These are phyloP conservation scores for Probaryconus sp. DNA, from an alignment of 1,140 invertebrate species.

Conservation along the genomic window DNA sequence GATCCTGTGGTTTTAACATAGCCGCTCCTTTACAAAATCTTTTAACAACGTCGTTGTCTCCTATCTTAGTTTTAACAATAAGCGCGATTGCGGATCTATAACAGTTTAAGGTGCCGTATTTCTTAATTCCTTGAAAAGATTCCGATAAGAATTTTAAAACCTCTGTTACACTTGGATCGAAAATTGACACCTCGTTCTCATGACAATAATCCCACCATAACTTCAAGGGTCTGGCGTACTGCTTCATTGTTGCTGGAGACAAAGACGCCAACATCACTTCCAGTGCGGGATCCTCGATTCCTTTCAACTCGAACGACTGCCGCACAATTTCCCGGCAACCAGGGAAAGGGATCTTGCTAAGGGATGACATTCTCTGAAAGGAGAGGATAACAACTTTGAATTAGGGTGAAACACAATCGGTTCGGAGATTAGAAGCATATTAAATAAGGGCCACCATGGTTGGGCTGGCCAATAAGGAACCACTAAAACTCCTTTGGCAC, in stretches of 20 bases:
- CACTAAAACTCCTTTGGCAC: background rate
- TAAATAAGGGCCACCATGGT: slow-evolving; percentile 1
- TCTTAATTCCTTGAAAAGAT: background rate
- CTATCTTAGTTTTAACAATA: slow-evolving; percentile 17
- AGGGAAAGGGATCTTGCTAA: background rate
- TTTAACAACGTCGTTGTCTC: slow-evolving; percentile 4
- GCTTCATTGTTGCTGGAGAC: background rate
- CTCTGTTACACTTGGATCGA: background rate
- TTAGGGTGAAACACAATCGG: no score
- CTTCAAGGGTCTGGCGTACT: slow-evolving; percentile 20
- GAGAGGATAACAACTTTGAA: background rate
- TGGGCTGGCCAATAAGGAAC: slow-evolving; percentile 8
- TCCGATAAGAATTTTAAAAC: slow-evolving; percentile 8
- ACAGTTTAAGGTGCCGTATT: slow-evolving; percentile 25
- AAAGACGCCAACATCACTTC: slow-evolving; percentile 2
- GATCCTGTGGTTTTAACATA: slow-evolving; percentile 27
- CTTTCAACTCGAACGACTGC: background rate
- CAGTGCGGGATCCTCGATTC: background rate
- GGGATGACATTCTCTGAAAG: background rate
- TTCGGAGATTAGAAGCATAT: no score
- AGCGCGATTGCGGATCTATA: slow-evolving; percentile 24
- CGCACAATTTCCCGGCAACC: background rate
- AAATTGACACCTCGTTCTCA: background rate
- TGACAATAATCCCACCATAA: slow-evolving; percentile 26
- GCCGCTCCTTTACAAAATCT: slow-evolving; percentile 35